Evolutionary conservation across 2,797 vertebrate species (phyloP).

Genomic region (Parauchenoglanis punctatus): DNA sequence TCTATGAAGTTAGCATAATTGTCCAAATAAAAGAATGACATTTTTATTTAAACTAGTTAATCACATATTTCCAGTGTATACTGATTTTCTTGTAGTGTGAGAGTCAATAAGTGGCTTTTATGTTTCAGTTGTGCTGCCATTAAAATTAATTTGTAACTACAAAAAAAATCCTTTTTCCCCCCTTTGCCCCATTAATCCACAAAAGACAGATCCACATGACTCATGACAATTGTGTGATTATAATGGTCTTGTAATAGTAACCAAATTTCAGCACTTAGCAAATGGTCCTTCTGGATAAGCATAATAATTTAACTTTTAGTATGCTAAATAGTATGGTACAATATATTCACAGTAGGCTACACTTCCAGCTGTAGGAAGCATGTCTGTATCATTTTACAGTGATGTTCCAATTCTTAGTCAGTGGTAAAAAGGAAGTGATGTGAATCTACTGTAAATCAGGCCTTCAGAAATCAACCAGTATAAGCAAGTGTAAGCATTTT

Average conservation of each 20-base stretch:
- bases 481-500: conserved; percentile 46
- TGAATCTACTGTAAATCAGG: conserved; percentile 51
- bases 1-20: conserved; percentile 31
- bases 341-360: not conserved
- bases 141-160: conserved; percentile 20
- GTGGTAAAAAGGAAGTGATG: conserved; percentile 11
- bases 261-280: not conserved
- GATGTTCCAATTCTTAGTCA: not conserved
- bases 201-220: not conserved
- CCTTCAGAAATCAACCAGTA: conserved; percentile 62
- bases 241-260: not conserved
- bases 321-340: not conserved
- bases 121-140: conserved; percentile 48
- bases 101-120: conserved; percentile 72
- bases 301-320: not conserved
- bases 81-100: conserved; percentile 64
- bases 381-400: not conserved
- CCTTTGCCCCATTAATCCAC: not conserved
- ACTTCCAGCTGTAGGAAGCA: not conserved
- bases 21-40: conserved; percentile 56
- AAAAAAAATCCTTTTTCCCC: not conserved
- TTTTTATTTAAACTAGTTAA: conserved; percentile 77
- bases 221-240: not conserved
- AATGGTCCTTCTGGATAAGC: not conserved
- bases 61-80: conserved; percentile 68